phyloP scores from a whole-genome alignment of 2,113 vertebrate species.

The Oreochromis niloticus region DNA sequence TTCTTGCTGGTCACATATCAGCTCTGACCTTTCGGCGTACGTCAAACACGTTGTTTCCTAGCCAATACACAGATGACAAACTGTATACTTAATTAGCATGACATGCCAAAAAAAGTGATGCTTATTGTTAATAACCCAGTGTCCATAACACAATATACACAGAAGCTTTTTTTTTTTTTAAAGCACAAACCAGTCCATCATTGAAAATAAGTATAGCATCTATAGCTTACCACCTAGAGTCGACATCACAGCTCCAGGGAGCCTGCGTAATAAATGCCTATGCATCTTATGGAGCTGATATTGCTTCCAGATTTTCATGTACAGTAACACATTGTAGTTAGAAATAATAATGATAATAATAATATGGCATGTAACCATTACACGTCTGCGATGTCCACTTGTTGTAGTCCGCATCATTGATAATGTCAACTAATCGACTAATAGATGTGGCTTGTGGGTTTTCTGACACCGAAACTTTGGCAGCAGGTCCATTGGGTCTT shows the following conservation, averaged over 20 bases:
- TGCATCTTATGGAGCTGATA: not conserved
- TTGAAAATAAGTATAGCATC: not conserved
- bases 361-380: not conserved
- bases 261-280: not conserved
- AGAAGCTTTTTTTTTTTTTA: not conserved
- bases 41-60: not conserved
- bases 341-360: not conserved
- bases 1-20: not conserved
- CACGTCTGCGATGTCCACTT: not conserved
- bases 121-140: not conserved
- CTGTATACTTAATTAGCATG: not conserved
- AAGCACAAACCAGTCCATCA: not conserved
- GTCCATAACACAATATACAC: not conserved
- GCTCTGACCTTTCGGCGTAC: slow-evolving; percentile 13
- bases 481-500: not conserved
- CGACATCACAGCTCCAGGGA: not conserved
- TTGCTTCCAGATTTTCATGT: not conserved
- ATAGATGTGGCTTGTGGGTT: not conserved
- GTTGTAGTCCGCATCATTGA: not conserved
- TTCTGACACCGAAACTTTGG: not conserved
- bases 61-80: slow-evolving; percentile 7
- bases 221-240: not conserved
- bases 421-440: not conserved
- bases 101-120: not conserved
- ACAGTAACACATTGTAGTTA: not conserved